A percentile compares a stretch with the other conserved stretches of the same genome.
Conservation (phyloP, 1,140 invertebrate species). For the Neuroterus valhalla region DNA sequence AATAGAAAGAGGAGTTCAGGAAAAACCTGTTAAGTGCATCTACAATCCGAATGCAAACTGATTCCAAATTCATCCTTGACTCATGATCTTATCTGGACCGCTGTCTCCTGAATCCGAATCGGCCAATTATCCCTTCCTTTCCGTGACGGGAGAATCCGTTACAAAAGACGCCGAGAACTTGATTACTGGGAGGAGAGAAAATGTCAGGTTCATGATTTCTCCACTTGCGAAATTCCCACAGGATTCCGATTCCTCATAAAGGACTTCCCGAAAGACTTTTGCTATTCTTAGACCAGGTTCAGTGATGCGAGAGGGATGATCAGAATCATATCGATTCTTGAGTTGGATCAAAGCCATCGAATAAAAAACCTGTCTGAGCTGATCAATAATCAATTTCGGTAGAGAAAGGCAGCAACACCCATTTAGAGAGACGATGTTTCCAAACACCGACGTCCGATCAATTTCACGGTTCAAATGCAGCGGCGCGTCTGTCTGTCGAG, state of each 20-base stretch:
- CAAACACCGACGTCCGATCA: neutral
- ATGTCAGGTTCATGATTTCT: conserved; percentile 27
- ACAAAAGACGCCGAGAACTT: neutral
- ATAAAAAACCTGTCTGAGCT: conserved; percentile 6
- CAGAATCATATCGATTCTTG: neutral
- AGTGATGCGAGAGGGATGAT: too few relatives aligned
- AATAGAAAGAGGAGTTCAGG: neutral
- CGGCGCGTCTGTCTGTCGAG: neutral
- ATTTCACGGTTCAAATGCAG: conserved; percentile 2
- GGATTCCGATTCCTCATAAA: neutral
- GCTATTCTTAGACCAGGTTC: too few relatives aligned
- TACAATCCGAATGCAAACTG: conserved; percentile 21
- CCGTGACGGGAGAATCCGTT: conserved; percentile 5
- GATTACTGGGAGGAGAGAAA: neutral
- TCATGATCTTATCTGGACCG: conserved; percentile 26
- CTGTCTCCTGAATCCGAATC: conserved; percentile 22
- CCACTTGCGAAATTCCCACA: conserved; percentile 10
- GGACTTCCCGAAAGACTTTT: neutral
- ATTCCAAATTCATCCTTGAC: conserved; percentile 23
- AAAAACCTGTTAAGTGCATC: neutral
- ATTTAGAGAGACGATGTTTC: neutral
- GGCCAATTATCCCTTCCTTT: conserved; percentile 24
- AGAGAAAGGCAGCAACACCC: neutral
- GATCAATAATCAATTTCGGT: neutral
- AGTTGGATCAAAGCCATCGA: neutral